These are phyloP conservation scores for Maccullochella peelii DNA, from an alignment of 2,113 vertebrate genomes.

Conservation along the genomic window DNA sequence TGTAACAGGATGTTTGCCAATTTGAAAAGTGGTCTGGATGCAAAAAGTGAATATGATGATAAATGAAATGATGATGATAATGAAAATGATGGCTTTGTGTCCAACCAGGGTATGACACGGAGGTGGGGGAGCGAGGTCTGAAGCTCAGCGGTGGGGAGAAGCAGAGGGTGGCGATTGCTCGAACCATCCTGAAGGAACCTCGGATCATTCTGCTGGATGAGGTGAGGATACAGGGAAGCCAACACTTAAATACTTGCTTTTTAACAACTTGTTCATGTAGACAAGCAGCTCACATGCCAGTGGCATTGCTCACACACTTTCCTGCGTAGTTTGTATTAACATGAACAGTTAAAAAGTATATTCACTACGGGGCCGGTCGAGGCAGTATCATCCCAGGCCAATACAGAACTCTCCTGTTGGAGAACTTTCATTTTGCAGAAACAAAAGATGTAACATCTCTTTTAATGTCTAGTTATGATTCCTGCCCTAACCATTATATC, in stretches of 20 bases:
- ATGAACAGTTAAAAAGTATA: not conserved
- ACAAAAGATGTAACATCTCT: not conserved
- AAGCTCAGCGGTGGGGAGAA: constrained; percentile 94
- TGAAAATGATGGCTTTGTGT: not conserved
- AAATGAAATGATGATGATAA: not conserved
- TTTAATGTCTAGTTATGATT: too few relatives aligned
- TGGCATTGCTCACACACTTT: not conserved
- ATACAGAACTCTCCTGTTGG: not conserved
- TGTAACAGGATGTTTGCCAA: not conserved
- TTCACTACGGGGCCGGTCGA: not conserved
- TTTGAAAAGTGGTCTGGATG: not conserved
- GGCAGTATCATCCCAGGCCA: not conserved
- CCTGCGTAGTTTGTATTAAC: not conserved
- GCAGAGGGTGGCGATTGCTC: constrained; percentile 92
- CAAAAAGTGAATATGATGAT: too few relatives aligned
- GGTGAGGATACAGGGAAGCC: constrained; percentile 68
- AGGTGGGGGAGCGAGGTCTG: constrained; percentile 92
- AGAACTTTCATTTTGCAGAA: not conserved
- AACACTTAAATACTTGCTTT: not conserved
- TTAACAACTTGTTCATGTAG: not conserved
- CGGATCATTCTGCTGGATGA: constrained; percentile 91
- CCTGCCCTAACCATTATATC: too few relatives aligned
- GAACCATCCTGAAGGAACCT: constrained; percentile 92
- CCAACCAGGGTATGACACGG: constrained; percentile 87
- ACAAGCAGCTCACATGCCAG: not conserved